These are phyloP conservation scores for Mustelus asterias DNA, from an alignment of 2,113 vertebrate species.

Conservation along the genomic window DNA sequence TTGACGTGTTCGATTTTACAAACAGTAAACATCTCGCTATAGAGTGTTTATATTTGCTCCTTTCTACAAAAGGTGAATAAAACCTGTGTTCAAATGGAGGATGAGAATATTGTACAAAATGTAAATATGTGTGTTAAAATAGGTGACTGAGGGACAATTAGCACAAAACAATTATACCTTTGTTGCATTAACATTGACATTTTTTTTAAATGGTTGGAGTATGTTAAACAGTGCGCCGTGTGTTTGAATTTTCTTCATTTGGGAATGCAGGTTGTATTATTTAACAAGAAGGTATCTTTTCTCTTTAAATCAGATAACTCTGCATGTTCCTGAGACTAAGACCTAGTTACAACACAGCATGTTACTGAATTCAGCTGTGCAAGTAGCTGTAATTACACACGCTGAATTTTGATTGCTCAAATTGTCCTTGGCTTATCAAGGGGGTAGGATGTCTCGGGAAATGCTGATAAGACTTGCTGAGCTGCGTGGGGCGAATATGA, in stretches of 20 bases:
- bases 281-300: slow-evolving; percentile 25
- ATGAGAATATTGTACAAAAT: not conserved
- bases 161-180: not conserved
- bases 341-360: slow-evolving; percentile 33
- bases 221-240: not conserved
- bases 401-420: slow-evolving; percentile 34
- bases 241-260: slow-evolving; percentile 7
- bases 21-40: not conserved
- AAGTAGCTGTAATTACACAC: slow-evolving; percentile 31
- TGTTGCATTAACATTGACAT: not conserved
- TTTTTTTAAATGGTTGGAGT: not conserved
- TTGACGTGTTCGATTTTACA: not conserved
- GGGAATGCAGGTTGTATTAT: not conserved
- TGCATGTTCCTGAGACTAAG: slow-evolving; percentile 26
- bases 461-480: not conserved
- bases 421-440: slow-evolving; percentile 35
- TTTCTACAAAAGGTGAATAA: not conserved
- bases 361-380: slow-evolving; percentile 35
- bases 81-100: not conserved
- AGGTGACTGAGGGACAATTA: not conserved
- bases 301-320: slow-evolving; percentile 17
- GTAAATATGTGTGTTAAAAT: not conserved
- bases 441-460: slow-evolving; percentile 6
- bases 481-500: slow-evolving; percentile 22
- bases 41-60: not conserved